These are phyloP conservation scores for Germaria angustata DNA, from an alignment of 2,888 invertebrate species.

Conservation along the genomic window DNA sequence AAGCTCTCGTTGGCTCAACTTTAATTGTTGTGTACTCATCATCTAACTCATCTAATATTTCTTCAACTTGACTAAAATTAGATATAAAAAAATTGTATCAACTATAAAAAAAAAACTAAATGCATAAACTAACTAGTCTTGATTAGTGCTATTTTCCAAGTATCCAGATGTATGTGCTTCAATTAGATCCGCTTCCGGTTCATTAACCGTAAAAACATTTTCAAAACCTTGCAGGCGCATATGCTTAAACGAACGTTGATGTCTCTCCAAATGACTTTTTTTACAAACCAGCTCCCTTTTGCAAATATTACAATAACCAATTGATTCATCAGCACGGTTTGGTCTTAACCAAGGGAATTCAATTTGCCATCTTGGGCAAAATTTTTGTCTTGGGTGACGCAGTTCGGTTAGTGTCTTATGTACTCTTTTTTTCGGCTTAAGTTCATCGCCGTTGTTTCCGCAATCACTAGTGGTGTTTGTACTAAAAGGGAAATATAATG, in stretches of 20 bases:
- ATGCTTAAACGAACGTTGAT: slow-evolving; percentile 69
- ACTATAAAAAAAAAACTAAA: not conserved
- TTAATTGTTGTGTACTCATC: slow-evolving; percentile 66
- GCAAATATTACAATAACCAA: slow-evolving; percentile 69
- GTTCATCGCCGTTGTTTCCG: slow-evolving; percentile 30
- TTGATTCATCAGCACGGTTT: slow-evolving; percentile 66
- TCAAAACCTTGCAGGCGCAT: slow-evolving; percentile 66
- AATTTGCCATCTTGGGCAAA: slow-evolving; percentile 66
- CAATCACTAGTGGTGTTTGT: slow-evolving; percentile 14
- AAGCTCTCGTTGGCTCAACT: slow-evolving; percentile 57
- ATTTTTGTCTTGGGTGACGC: slow-evolving; percentile 66
- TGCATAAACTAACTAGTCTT: slow-evolving; percentile 20
- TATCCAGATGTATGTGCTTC: slow-evolving; percentile 59
- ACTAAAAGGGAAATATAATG: slow-evolving; percentile 25
- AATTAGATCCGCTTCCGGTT: slow-evolving; percentile 60
- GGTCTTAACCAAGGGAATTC: slow-evolving; percentile 69
- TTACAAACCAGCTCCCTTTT: slow-evolving; percentile 68
- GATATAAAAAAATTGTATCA: not conserved
- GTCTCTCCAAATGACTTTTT: slow-evolving; percentile 70
- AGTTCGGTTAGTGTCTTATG: slow-evolving; percentile 41
- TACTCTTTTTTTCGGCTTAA: slow-evolving; percentile 49
- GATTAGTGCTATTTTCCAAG: slow-evolving; percentile 30
- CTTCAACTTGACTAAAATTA: slow-evolving; percentile 57
- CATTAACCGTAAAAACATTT: slow-evolving; percentile 61
- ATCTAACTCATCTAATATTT: slow-evolving; percentile 53